A percentile compares a stretch with the other conserved stretches of the same genome.
Conservation (phyloP, 2,888 invertebrate genomes). For the Apantesis nais region DNA sequence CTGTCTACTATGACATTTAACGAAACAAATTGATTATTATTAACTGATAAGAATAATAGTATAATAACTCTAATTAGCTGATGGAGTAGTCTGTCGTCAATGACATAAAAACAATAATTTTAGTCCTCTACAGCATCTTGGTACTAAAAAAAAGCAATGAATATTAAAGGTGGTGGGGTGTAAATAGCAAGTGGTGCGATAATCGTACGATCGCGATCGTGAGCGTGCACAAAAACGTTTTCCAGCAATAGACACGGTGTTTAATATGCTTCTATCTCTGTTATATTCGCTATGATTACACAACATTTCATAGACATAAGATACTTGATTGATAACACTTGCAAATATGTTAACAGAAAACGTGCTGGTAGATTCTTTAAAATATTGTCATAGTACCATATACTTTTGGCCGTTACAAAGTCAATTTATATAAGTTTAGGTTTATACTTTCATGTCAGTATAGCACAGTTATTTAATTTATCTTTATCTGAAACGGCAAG, state of each 20-base stretch:
- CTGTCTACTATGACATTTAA: slow-evolving; percentile 20
- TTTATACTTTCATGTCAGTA: background rate
- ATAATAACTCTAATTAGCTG: slow-evolving; percentile 6
- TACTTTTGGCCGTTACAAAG: background rate
- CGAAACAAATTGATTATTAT: slow-evolving; percentile 29
- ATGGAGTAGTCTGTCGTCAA: background rate
- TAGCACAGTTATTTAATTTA: background rate
- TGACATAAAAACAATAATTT: slow-evolving; percentile 19
- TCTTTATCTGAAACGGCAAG: background rate
- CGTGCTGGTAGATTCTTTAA: slow-evolving; percentile 18
- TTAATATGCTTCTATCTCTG: slow-evolving; percentile 21
- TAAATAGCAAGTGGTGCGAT: slow-evolving; percentile 65
- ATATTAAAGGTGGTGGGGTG: slow-evolving; percentile 50
- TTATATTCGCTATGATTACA: slow-evolving; percentile 23
- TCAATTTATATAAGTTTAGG: background rate
- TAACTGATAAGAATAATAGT: slow-evolving; percentile 14
- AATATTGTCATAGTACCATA: no score
- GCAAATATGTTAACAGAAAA: slow-evolving; percentile 33
- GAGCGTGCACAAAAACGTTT: slow-evolving; percentile 45
- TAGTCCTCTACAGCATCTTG: slow-evolving; percentile 19
- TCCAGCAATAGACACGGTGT: slow-evolving; percentile 56
- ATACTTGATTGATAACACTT: slow-evolving; percentile 15
- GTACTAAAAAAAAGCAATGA: slow-evolving; percentile 42
- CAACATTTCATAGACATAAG: slow-evolving; percentile 20
- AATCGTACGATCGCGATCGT: slow-evolving; percentile 66